Evolutionary conservation across 2,113 vertebrate species (phyloP), one percentile per base, ranked within the genome.

Genomic region (Cyphomyrus plagiostoma): DNA sequence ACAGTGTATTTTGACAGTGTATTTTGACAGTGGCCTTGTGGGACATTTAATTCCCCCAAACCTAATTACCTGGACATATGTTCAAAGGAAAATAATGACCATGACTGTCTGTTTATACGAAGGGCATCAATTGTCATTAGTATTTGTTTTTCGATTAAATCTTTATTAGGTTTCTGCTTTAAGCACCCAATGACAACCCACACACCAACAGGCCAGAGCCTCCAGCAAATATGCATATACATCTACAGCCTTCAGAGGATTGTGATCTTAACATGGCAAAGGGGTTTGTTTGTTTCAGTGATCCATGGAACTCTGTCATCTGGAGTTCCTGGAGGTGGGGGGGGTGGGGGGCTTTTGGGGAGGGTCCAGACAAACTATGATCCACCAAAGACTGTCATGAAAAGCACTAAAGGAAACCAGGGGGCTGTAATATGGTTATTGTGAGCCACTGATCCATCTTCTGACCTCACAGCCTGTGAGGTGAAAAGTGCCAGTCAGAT

Each of bases 11-110:
- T 48, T 48, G 83, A 86, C 48, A 86, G 48, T n/a, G 83, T 35
- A 35, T 86, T 26, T 48, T 48, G 83, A 86, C 48, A 86, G 48
- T n/a, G 83, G 83, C 4, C 26, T 86, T 48, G 48, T 26, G 83
- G 48, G 45, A 86, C 23, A 86, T 48, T 48, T 86, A 86, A 86
- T 86, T 45, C 82, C 82, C 42, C 23, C 42, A 26, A 86, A 86
- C 21, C 83, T 46, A 49, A 6, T 86, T 23, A 26, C 26, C 83
- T 50, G 23, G 45, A 8, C 45, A 50, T 30, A 30, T n/a, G 46
- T 85, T 85, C n/a, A n/a, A n/a, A 26, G 83, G 23, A 26, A 86
- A 86, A 48, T 49, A 21, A 86, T 86, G n/a, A 86, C 23, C 83
- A 48, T n/a, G 83, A 48, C 83, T 50, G 2, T 48, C 23, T n/a